These are phyloP conservation scores for Luehdorfia chinensis DNA, from an alignment of 1,140 invertebrate species.

Conservation along the genomic window DNA sequence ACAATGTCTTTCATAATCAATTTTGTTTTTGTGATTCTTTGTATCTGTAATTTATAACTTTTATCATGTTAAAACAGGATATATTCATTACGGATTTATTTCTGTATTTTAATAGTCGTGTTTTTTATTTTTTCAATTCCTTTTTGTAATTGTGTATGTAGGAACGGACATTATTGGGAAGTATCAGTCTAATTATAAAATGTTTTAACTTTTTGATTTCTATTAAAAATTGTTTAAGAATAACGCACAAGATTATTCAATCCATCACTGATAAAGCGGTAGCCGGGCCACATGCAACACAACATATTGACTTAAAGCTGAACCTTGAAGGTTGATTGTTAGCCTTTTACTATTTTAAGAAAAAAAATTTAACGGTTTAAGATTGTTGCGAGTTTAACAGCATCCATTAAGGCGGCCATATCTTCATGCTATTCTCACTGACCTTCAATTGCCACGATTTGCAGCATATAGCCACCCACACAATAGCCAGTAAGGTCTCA, in stretches of 20 bases:
- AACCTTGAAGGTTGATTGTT: constrained; percentile 11
- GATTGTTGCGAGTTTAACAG: constrained; percentile 4
- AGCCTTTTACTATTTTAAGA: constrained; percentile 14
- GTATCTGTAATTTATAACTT: no score
- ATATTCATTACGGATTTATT: no score
- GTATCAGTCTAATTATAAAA: no score
- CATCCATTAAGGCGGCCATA: neutral
- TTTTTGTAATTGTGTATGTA: no score
- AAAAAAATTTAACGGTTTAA: constrained; percentile 12
- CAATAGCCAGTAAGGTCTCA: constrained; percentile 3
- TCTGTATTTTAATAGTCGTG: no score
- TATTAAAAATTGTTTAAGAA: no score
- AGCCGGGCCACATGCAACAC: neutral
- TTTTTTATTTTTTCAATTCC: no score
- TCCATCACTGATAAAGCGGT: constrained; percentile 15
- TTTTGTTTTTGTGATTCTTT: no score
- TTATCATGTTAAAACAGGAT: no score
- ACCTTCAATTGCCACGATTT: constrained; percentile 4
- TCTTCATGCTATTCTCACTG: constrained; percentile 7
- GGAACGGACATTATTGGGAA: no score
- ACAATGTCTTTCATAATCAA: constrained; percentile 45
- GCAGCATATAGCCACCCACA: neutral
- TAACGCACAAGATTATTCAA: constrained; percentile 1
- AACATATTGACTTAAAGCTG: constrained; percentile 5
- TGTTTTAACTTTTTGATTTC: no score